These are phyloP conservation scores for Dione vanillae DNA, from an alignment of 2,888 invertebrate genomes.

Conservation along the genomic window DNA sequence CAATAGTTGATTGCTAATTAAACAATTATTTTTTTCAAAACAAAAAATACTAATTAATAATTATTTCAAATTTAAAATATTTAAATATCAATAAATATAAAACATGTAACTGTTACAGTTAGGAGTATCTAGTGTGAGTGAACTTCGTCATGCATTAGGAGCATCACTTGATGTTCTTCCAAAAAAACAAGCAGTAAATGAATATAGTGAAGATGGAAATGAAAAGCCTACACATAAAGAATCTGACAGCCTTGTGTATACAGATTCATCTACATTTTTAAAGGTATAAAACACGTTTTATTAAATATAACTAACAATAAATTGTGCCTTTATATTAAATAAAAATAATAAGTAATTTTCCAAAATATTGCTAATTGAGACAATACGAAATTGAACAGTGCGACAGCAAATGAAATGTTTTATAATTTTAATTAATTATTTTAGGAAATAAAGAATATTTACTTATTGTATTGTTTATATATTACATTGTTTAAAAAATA, in stretches of 20 bases:
- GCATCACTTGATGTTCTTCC: constrained; percentile 87
- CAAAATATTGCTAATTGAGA: too few species aligned
- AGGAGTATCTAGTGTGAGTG: constrained; percentile 94
- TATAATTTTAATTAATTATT: too few species aligned
- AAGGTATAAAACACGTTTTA: constrained; percentile 82
- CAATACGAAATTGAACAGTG: too few species aligned
- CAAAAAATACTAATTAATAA: not conserved
- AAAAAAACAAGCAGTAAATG: constrained; percentile 82
- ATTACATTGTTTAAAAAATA: not conserved
- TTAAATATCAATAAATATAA: too few species aligned
- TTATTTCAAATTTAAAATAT: not conserved
- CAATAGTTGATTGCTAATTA: not conserved
- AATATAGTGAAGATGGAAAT: constrained; percentile 77
- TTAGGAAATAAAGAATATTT: too few species aligned
- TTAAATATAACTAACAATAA: too few species aligned
- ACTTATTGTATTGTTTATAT: too few species aligned
- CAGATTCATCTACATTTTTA: constrained; percentile 97
- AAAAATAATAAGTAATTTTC: too few species aligned
- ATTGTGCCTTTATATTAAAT: too few species aligned
- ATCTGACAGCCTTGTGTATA: constrained; percentile 93
- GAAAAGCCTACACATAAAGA: constrained; percentile 79
- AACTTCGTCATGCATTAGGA: constrained; percentile 92
- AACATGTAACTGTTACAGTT: constrained; percentile 84
- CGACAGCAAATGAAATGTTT: too few species aligned
- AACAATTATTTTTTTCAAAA: not conserved